Conservation (phyloP, 2,113 vertebrate species). For the Blennius ocellaris region DNA sequence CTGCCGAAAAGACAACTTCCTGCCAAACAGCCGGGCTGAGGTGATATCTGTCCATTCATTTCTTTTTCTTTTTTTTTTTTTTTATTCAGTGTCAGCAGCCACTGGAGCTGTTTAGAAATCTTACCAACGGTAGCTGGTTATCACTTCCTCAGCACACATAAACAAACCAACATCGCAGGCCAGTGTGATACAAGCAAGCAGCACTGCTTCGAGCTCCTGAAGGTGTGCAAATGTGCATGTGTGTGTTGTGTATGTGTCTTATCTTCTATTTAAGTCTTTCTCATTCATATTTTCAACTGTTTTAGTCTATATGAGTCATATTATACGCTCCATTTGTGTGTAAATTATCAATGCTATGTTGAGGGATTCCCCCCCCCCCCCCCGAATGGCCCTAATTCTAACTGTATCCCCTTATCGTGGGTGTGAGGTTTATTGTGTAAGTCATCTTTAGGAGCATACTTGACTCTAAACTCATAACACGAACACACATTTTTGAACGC, state of each 20-base stretch:
- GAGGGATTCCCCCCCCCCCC: neutral
- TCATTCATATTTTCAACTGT: neutral
- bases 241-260: conserved; percentile 1
- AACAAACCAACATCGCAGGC: conserved; percentile 56
- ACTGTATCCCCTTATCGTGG: neutral
- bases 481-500: too few relatives aligned
- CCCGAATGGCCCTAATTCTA: neutral
- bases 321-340: too few relatives aligned
- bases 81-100: conserved; percentile 27
- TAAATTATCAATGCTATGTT: too few relatives aligned
- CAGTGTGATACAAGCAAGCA: conserved; percentile 19
- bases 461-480: neutral
- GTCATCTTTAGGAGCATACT: too few relatives aligned
- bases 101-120: conserved; percentile 52
- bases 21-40: conserved; percentile 7
- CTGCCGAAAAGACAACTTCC: conserved; percentile 22
- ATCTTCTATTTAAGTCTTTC: conserved; percentile 6
- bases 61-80: neutral
- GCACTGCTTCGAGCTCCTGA: conserved; percentile 34
- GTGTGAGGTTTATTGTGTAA: neutral
- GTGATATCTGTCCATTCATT: conserved; percentile 57
- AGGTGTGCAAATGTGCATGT: conserved; percentile 27
- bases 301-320: neutral
- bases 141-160: conserved; percentile 55
- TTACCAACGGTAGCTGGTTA: conserved; percentile 63